phyloP scores from a whole-genome alignment of 2,888 invertebrate genomes.

The Eilema sororculum region DNA sequence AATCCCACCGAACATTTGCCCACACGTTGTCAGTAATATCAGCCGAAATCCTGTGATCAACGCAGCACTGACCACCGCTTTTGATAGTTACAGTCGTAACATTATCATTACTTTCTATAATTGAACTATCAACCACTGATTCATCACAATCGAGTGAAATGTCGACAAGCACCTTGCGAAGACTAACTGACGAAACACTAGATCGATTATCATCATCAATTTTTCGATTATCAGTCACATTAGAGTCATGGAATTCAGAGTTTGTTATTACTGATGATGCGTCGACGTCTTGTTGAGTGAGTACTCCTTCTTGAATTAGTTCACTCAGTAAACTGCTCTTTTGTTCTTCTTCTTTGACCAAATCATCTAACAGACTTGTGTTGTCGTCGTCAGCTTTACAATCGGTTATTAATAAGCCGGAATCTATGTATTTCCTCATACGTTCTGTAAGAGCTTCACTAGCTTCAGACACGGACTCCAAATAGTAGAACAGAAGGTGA shows the following conservation, averaged over 20 bases:
- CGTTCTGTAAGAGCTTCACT: constrained; percentile 82
- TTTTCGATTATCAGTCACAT: constrained; percentile 64
- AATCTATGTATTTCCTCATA: constrained; percentile 83
- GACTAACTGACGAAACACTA: constrained; percentile 69
- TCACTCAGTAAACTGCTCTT: constrained; percentile 78
- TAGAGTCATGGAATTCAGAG: constrained; percentile 70
- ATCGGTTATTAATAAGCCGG: constrained; percentile 76
- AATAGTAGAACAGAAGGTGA: constrained; percentile 83
- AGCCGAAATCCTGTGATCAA: constrained; percentile 82
- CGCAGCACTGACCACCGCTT: constrained; percentile 78
- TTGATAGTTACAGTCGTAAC: constrained; percentile 77
- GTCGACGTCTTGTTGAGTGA: constrained; percentile 80
- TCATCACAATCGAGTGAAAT: constrained; percentile 78
- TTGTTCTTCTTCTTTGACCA: constrained; percentile 64
- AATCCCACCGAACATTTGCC: constrained; percentile 83
- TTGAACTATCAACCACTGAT: constrained; percentile 70
- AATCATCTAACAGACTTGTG: constrained; percentile 58
- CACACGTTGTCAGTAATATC: constrained; percentile 81
- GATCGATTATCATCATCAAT: constrained; percentile 72
- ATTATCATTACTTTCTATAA: constrained; percentile 74
- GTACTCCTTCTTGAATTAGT: constrained; percentile 80
- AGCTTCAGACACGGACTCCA: constrained; percentile 83
- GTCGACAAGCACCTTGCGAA: constrained; percentile 78
- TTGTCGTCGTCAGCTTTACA: constrained; percentile 61
- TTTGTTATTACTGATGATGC: constrained; percentile 74